Percentiles rank a stretch among this genome's conserved stretches.
These are phyloP conservation scores for Tokudaia tokunoshimensis DNA, from an alignment of 2,797 vertebrate species.

Conservation along the genomic window DNA sequence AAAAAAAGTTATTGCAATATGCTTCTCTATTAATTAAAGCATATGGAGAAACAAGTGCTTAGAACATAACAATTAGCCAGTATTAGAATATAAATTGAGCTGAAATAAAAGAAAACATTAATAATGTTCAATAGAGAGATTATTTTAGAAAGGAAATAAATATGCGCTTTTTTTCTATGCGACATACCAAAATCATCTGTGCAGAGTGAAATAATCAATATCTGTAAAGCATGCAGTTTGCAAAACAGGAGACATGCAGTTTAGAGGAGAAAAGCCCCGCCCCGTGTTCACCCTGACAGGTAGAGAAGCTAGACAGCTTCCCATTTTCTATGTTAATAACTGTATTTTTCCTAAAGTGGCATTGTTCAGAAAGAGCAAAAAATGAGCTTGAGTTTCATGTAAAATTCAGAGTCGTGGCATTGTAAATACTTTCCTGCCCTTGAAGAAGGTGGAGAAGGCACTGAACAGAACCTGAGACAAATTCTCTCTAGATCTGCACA, in stretches of 20 bases:
- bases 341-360: slow-evolving; percentile 78
- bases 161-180: slow-evolving; percentile 77
- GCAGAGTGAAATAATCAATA: slow-evolving; percentile 84
- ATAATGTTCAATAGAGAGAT: slow-evolving; percentile 89
- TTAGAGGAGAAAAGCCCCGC: slow-evolving; percentile 82
- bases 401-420: slow-evolving; percentile 77
- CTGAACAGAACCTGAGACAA: slow-evolving; percentile 84
- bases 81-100: slow-evolving; percentile 89
- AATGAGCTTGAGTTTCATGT: slow-evolving; percentile 82
- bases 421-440: slow-evolving; percentile 79
- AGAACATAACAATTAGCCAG: slow-evolving; percentile 89
- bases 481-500: slow-evolving; percentile 83
- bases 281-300: slow-evolving; percentile 74
- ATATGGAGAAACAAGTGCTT: slow-evolving; percentile 87
- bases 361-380: slow-evolving; percentile 80
- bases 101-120: slow-evolving; percentile 89
- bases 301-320: slow-evolving; percentile 71
- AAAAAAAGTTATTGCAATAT: slow-evolving; percentile 84
- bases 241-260: slow-evolving; percentile 89
- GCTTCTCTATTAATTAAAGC: slow-evolving; percentile 88
- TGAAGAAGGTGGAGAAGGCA: slow-evolving; percentile 81
- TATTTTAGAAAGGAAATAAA: slow-evolving; percentile 87
- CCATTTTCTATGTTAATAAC: slow-evolving; percentile 79
- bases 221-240: slow-evolving; percentile 87
- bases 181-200: slow-evolving; percentile 80